These are phyloP conservation scores for Drosophila putrida DNA, from an alignment of 2,888 invertebrate species.

Conservation along the genomic window DNA sequence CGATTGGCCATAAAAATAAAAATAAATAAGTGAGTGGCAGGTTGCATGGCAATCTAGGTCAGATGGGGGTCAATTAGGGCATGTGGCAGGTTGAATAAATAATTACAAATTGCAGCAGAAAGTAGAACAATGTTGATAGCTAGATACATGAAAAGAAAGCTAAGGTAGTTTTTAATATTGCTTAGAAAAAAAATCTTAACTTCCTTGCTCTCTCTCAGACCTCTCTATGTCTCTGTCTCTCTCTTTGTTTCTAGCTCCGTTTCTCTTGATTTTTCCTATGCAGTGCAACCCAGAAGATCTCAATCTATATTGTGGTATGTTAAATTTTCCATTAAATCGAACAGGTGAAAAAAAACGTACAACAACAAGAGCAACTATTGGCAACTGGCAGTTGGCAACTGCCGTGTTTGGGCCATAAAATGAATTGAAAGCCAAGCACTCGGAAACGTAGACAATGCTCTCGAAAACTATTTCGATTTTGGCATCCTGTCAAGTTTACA, in stretches of 20 bases:
- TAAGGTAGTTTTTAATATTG: conserved; percentile 21
- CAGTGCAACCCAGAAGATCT: background rate
- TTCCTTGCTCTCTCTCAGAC: background rate
- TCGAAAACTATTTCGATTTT: conserved; percentile 39
- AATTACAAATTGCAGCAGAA: conserved; percentile 14
- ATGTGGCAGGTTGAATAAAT: conserved; percentile 1
- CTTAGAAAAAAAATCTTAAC: conserved; percentile 5
- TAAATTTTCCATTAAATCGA: conserved; percentile 28
- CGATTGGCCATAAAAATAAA: conserved; percentile 1
- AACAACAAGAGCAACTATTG: background rate
- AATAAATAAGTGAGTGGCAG: background rate
- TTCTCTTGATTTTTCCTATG: background rate
- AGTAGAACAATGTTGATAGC: conserved; percentile 24
- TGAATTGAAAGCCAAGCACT: conserved; percentile 22
- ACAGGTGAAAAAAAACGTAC: conserved; percentile 16
- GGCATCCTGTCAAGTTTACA: conserved; percentile 46
- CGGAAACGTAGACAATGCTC: conserved; percentile 19
- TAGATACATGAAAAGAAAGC: conserved; percentile 5
- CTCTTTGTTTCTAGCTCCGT: background rate
- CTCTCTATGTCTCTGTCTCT: background rate
- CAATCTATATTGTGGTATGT: conserved; percentile 1
- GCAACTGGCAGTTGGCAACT: conserved; percentile 9
- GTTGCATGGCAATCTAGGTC: background rate
- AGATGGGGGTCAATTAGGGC: background rate
- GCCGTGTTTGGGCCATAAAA: conserved; percentile 26